These are phyloP conservation scores for Theocolax elegans DNA, from an alignment of 1,140 invertebrate species.

Conservation along the genomic window DNA sequence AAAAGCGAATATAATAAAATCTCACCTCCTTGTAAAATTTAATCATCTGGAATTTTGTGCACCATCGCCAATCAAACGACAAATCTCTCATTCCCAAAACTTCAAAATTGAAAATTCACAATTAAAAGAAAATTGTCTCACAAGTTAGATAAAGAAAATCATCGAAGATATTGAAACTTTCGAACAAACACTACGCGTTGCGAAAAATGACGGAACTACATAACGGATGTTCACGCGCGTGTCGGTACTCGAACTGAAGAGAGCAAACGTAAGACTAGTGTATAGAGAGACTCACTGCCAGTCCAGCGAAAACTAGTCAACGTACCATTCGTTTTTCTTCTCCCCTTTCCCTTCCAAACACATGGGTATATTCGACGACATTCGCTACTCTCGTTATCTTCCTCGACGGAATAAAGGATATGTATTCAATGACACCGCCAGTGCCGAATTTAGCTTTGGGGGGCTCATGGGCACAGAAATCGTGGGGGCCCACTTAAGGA, in stretches of 20 bases:
- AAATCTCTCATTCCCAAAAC: constrained; percentile 18
- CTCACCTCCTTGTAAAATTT: constrained; percentile 35
- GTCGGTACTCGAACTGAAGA: background rate
- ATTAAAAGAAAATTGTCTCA: no score
- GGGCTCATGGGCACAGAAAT: no score
- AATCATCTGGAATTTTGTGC: constrained; percentile 27
- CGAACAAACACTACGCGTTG: background rate
- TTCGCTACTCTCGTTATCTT: constrained; percentile 21
- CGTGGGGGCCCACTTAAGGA: background rate
- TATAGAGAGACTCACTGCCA: background rate
- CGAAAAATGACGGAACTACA: background rate
- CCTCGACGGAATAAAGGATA: background rate
- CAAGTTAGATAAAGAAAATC: no score
- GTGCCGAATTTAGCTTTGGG: background rate
- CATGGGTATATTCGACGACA: background rate
- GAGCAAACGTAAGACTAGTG: background rate
- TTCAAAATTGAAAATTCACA: no score
- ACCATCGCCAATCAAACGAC: background rate
- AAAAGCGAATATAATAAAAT: no score
- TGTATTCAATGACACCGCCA: no score
- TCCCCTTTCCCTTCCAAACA: background rate
- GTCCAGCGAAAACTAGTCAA: constrained; percentile 30
- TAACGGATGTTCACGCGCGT: background rate
- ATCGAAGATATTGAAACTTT: no score
- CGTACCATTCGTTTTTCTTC: constrained; percentile 9